Evolutionary conservation across 2,888 invertebrate genomes (phyloP).

Genomic region (Athripsodes cinereus): DNA sequence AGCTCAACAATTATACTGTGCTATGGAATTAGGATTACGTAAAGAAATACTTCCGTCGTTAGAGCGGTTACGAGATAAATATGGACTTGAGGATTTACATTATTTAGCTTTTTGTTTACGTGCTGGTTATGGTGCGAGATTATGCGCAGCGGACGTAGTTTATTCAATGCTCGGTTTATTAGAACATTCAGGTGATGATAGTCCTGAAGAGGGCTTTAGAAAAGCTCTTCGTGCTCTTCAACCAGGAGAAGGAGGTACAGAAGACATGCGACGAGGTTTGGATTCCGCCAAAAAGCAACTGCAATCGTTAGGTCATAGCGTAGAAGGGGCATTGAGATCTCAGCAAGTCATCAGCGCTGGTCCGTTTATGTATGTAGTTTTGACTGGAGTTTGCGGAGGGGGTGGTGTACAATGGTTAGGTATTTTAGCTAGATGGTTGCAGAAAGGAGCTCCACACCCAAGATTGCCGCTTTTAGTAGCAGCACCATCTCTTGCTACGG

Average conservation of each 20-base stretch:
- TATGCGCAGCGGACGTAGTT: constrained; percentile 78
- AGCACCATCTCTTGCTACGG: constrained; percentile 24
- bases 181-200: constrained; percentile 51
- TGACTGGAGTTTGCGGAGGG: constrained; percentile 62
- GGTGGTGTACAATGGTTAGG: constrained; percentile 40
- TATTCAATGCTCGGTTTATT: constrained; percentile 73
- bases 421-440: constrained; percentile 42
- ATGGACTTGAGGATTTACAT: constrained; percentile 63
- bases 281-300: constrained; percentile 65
- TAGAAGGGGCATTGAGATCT: constrained; percentile 73
- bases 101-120: constrained; percentile 75
- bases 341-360: constrained; percentile 79
- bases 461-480: constrained; percentile 33
- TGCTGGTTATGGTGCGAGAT: constrained; percentile 74
- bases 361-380: constrained; percentile 79
- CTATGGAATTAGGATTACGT: constrained; percentile 84
- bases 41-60: constrained; percentile 67
- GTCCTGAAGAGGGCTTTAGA: constrained; percentile 37
- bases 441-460: constrained; percentile 33
- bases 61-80: constrained; percentile 60
- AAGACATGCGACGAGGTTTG: constrained; percentile 57
- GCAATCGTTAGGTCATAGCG: constrained; percentile 65
- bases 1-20: constrained; percentile 74
- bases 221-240: constrained; percentile 40
- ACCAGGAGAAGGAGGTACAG: constrained; percentile 32